Evolutionary conservation across 1,140 invertebrate species (phyloP).

Genomic region (Papilio xuthus): DNA sequence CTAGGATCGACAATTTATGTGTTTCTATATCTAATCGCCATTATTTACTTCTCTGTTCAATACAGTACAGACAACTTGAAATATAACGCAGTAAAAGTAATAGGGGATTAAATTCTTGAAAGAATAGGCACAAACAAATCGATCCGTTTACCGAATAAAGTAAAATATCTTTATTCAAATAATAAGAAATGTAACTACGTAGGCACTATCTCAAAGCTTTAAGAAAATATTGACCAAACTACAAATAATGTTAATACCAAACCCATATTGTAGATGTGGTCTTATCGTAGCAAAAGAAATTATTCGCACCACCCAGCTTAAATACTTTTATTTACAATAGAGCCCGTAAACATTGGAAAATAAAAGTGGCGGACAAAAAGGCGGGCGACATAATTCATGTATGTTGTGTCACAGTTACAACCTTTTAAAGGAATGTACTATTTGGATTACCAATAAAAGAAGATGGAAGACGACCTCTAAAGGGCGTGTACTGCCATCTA

Average conservation of each 20-base stretch:
- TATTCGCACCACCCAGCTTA: constrained; percentile 47
- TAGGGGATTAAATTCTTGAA: constrained; percentile 37
- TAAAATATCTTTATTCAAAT: not conserved
- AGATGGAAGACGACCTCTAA: constrained; percentile 48
- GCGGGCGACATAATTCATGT: constrained; percentile 67
- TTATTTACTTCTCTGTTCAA: not conserved
- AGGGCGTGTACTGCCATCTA: constrained; percentile 57
- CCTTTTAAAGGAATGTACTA: constrained; percentile 43
- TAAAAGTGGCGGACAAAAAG: constrained; percentile 48
- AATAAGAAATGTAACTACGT: constrained; percentile 38
- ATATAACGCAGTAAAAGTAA: not conserved
- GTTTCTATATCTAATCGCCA: not conserved
- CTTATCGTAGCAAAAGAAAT: constrained; percentile 47
- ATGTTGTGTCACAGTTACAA: constrained; percentile 59
- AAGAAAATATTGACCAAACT: constrained; percentile 52
- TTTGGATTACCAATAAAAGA: constrained; percentile 63
- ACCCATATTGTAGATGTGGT: constrained; percentile 51
- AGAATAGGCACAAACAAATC: constrained; percentile 45
- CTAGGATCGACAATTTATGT: not conserved
- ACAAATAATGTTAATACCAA: constrained; percentile 56
- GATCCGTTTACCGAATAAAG: too few relatives aligned
- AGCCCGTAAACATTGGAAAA: constrained; percentile 32
- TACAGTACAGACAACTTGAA: not conserved
- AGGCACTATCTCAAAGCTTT: constrained; percentile 57
- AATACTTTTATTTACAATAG: constrained; percentile 35